These are phyloP conservation scores for Lasius platythorax DNA, from an alignment of 2,888 invertebrate genomes.

Conservation along the genomic window DNA sequence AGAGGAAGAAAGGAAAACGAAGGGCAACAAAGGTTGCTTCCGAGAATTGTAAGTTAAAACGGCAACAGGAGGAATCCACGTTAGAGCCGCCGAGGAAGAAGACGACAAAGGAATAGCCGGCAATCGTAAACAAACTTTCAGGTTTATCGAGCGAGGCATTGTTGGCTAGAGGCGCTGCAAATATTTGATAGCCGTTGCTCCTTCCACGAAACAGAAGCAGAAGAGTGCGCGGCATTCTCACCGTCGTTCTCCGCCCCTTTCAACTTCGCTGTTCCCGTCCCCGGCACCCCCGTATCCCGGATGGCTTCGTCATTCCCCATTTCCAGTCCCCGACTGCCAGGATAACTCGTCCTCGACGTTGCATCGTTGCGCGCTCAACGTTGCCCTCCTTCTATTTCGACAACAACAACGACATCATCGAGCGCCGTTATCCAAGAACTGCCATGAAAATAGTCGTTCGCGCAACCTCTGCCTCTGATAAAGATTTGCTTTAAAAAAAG, in stretches of 20 bases:
- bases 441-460: constrained; percentile 4
- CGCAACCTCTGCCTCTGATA: constrained; percentile 17
- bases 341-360: constrained; percentile 54
- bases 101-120: constrained; percentile 76
- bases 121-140: constrained; percentile 83
- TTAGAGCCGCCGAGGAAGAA: constrained; percentile 57
- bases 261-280: constrained; percentile 61
- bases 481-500: constrained; percentile 56
- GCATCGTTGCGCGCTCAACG: constrained; percentile 34
- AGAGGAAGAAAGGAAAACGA: neutral
- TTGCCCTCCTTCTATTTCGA: constrained; percentile 55
- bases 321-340: constrained; percentile 47
- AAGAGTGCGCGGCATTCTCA: constrained; percentile 63
- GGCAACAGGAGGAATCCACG: constrained; percentile 66
- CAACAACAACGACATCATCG: constrained; percentile 39
- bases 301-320: constrained; percentile 58
- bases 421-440: constrained; percentile 31
- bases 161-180: constrained; percentile 81
- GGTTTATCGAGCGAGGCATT: constrained; percentile 82
- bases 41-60: constrained; percentile 68
- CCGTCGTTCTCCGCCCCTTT: constrained; percentile 60
- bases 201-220: constrained; percentile 76
- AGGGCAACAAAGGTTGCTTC: constrained; percentile 56
- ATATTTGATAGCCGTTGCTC: constrained; percentile 82
- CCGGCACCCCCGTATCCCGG: neutral